phyloP scores from a whole-genome alignment of 1,140 invertebrate species.

The Matsumurasca onukii region DNA sequence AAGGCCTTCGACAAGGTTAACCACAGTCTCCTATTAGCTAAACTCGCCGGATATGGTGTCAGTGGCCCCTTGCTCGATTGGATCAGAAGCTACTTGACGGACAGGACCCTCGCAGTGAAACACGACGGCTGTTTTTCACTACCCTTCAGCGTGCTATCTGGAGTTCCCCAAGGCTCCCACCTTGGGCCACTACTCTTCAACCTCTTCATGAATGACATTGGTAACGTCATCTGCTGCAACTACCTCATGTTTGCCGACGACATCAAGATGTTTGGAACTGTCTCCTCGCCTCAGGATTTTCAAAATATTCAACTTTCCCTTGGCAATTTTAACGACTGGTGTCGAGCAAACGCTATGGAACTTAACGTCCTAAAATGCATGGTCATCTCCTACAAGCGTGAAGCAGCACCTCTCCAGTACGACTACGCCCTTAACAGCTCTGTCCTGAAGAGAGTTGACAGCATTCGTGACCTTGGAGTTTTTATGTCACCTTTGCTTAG shows the following conservation, averaged over 20 bases:
- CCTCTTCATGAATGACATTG: constrained; percentile 27
- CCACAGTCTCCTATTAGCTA: constrained; percentile 27
- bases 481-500: constrained; percentile 10
- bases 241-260: constrained; percentile 24
- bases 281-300: neutral
- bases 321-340: neutral
- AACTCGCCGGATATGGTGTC: constrained; percentile 30
- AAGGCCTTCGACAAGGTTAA: constrained; percentile 36
- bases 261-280: constrained; percentile 8
- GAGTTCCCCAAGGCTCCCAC: constrained; percentile 38
- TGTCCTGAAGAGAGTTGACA: constrained; percentile 1
- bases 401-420: neutral
- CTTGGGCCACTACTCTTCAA: constrained; percentile 21
- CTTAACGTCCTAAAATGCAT: constrained; percentile 5
- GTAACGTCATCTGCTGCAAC: neutral
- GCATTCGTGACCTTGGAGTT: constrained; percentile 10
- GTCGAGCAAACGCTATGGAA: neutral
- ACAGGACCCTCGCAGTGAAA: constrained; percentile 40
- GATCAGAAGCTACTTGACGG: constrained; percentile 41
- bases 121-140: constrained; percentile 38
- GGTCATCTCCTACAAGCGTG: constrained; percentile 11
- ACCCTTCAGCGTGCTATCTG: constrained; percentile 41
- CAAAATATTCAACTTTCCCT: neutral
- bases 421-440: constrained; percentile 1
- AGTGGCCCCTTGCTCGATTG: constrained; percentile 36